Evolutionary conservation across 2,113 vertebrate species (phyloP).

Genomic region (Reinhardtius hippoglossoides): DNA sequence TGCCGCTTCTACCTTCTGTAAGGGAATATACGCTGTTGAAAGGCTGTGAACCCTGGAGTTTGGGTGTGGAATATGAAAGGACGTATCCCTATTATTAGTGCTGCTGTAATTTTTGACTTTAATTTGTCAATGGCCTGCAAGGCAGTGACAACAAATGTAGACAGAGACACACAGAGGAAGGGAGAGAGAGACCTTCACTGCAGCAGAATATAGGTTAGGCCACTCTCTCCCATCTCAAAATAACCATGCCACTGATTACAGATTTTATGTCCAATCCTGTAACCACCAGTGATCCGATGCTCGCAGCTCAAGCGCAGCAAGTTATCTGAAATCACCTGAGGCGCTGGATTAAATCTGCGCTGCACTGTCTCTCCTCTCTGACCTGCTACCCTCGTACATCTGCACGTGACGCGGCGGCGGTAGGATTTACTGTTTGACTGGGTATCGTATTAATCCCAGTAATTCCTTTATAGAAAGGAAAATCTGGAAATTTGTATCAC

Average conservation of each 20-base stretch:
- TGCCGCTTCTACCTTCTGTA: conserved; percentile 15
- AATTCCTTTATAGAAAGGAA: conserved; percentile 66
- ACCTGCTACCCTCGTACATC: conserved; percentile 27
- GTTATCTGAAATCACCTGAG: conserved; percentile 69
- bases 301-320: conserved; percentile 30
- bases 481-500: conserved; percentile 59
- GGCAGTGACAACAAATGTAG: neutral
- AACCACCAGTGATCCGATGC: conserved; percentile 23
- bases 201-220: conserved; percentile 62
- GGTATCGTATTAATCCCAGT: conserved; percentile 68
- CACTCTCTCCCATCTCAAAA: conserved; percentile 31
- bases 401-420: conserved; percentile 54
- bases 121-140: neutral
- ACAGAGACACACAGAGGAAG: neutral
- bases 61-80: neutral
- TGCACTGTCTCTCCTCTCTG: conserved; percentile 19
- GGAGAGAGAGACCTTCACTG: conserved; percentile 2
- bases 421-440: conserved; percentile 64
- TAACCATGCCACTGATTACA: conserved; percentile 52
- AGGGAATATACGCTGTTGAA: neutral
- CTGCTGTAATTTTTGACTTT: neutral
- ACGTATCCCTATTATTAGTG: neutral
- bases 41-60: neutral
- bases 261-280: conserved; percentile 49
- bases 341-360: conserved; percentile 43